These are phyloP conservation scores for Protonibea diacanthus DNA, from an alignment of 2,797 vertebrate genomes.

Conservation along the genomic window DNA sequence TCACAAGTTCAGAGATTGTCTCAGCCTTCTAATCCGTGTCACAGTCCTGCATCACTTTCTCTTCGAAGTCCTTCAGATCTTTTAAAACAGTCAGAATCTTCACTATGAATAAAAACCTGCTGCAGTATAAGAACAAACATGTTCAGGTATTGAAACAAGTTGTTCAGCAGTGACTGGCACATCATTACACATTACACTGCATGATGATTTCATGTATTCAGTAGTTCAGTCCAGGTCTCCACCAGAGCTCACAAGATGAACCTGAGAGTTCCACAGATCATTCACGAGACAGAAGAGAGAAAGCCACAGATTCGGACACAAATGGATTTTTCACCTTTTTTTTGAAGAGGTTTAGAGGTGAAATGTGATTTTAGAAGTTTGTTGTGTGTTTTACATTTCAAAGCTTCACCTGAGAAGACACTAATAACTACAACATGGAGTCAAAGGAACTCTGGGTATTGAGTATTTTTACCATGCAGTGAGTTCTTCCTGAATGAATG, in stretches of 20 bases:
- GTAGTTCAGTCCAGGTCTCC: too few relatives aligned
- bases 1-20: not conserved
- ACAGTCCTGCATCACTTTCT: not conserved
- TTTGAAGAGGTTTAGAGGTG: not conserved
- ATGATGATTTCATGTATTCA: too few relatives aligned
- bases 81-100: too few relatives aligned
- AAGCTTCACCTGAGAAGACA: not conserved
- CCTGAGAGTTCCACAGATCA: too few relatives aligned
- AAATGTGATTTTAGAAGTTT: not conserved
- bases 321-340: too few relatives aligned
- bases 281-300: too few relatives aligned
- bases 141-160: too few relatives aligned
- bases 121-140: not conserved
- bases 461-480: too few relatives aligned
- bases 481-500: not conserved
- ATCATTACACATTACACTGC: too few relatives aligned
- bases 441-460: not conserved
- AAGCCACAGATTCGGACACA: too few relatives aligned
- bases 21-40: not conserved
- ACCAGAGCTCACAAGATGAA: too few relatives aligned
- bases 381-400: not conserved
- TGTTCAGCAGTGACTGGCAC: too few relatives aligned
- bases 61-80: not conserved
- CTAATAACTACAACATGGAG: not conserved
- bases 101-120: not conserved